Conservation (phyloP, 2,888 invertebrate species). For the Dicycla oo region DNA sequence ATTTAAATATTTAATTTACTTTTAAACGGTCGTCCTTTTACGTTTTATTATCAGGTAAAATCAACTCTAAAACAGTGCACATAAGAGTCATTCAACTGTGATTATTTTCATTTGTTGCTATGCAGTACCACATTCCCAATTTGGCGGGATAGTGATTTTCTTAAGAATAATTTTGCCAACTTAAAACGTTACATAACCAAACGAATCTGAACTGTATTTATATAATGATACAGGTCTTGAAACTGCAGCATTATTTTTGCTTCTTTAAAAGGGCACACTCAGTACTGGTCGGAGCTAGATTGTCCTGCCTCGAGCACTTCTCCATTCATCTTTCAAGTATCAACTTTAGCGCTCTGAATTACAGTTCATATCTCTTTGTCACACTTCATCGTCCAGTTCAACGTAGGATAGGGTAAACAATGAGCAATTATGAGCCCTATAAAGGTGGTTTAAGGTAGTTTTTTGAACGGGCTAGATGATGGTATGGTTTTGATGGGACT, state of each 20-base stretch:
- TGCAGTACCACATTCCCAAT: slow-evolving; percentile 74
- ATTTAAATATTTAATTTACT: slow-evolving; percentile 50
- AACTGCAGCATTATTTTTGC: slow-evolving; percentile 59
- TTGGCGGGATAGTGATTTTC: slow-evolving; percentile 75
- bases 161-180: slow-evolving; percentile 60
- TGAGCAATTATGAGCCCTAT: slow-evolving; percentile 57
- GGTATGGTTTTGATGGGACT: slow-evolving; percentile 72
- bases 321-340: slow-evolving; percentile 58
- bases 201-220: slow-evolving; percentile 63
- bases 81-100: slow-evolving; percentile 47
- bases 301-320: slow-evolving; percentile 73
- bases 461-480: slow-evolving; percentile 50
- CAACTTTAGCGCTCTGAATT: slow-evolving; percentile 63
- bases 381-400: slow-evolving; percentile 61
- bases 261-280: slow-evolving; percentile 76
- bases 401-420: slow-evolving; percentile 44
- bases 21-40: slow-evolving; percentile 20
- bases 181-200: slow-evolving; percentile 32
- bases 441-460: slow-evolving; percentile 51
- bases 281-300: slow-evolving; percentile 78
- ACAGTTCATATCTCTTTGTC: slow-evolving; percentile 67
- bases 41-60: slow-evolving; percentile 9
- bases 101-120: slow-evolving; percentile 63
- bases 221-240: slow-evolving; percentile 51
- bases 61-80: slow-evolving; percentile 29